A percentile compares a stretch with the other conserved stretches of the same genome.
Evolutionary conservation across 2,797 vertebrate species (phyloP).

Genomic region (Anguilla anguilla): DNA sequence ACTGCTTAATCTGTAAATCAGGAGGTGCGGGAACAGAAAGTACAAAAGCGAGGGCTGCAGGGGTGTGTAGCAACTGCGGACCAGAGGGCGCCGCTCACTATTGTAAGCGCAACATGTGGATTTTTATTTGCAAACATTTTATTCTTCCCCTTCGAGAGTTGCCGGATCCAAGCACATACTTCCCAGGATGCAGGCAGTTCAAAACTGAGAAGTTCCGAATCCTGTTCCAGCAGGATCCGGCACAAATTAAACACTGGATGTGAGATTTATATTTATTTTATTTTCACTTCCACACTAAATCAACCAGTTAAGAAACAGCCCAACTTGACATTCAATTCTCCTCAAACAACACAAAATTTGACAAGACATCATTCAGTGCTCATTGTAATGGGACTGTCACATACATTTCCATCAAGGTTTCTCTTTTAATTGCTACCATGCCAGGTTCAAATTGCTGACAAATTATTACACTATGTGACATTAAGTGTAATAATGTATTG

Average conservation of each 20-base stretch:
- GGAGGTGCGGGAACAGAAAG: no score
- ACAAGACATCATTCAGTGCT: constrained; percentile 39
- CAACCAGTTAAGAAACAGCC: not conserved
- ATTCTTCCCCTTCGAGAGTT: no score
- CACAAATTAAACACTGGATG: not conserved
- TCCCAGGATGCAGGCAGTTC: no score
- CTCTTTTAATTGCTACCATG: not conserved
- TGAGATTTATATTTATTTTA: constrained; percentile 6
- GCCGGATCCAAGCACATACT: no score
- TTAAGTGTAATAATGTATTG: not conserved
- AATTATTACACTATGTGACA: constrained; percentile 10
- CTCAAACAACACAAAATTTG: constrained; percentile 3
- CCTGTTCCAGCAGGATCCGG: no score
- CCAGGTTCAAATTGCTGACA: not conserved
- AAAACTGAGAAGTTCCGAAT: no score
- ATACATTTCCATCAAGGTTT: not conserved
- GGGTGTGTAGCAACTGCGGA: no score
- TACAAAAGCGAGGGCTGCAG: no score
- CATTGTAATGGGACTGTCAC: not conserved
- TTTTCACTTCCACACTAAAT: not conserved
- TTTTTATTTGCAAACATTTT: no score
- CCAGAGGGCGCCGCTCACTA: no score
- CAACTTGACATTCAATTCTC: not conserved
- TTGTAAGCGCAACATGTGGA: no score
- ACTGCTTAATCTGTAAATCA: no score